phyloP scores from a whole-genome alignment of 92 coral and sea anemone species.

The Bergia puertoricense region DNA sequence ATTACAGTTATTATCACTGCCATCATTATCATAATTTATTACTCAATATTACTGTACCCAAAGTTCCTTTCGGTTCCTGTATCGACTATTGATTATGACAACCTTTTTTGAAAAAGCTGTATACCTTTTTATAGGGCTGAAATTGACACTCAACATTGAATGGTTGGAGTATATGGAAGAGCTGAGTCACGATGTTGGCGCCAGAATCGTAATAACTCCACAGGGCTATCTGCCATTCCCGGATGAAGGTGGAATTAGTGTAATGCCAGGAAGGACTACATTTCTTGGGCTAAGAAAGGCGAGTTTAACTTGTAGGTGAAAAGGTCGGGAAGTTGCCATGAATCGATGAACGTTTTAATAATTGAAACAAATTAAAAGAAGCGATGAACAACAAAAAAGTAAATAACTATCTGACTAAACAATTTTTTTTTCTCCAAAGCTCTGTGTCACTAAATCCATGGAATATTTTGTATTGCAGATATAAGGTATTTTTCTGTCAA shows the following conservation, averaged over 20 bases:
- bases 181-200: slow-evolving; percentile 41
- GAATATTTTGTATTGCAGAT: too few relatives aligned
- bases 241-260: slow-evolving; percentile 44
- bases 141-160: slow-evolving; percentile 36
- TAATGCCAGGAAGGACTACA: slow-evolving; percentile 22
- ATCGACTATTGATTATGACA: too few relatives aligned
- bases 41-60: too few relatives aligned
- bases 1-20: too few relatives aligned
- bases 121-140: slow-evolving; percentile 9
- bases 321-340: not conserved
- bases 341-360: not conserved
- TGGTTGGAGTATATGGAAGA: not conserved
- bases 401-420: too few relatives aligned
- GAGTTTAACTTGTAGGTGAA: not conserved
- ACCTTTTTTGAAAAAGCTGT: too few relatives aligned
- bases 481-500: too few relatives aligned
- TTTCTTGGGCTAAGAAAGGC: not conserved
- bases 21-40: too few relatives aligned
- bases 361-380: not conserved
- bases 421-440: too few relatives aligned
- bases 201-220: slow-evolving; percentile 14
- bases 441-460: too few relatives aligned
- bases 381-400: too few relatives aligned
- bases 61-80: too few relatives aligned
- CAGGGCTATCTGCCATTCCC: slow-evolving; percentile 45